These are phyloP conservation scores for Meteorus colon DNA, from an alignment of 2,888 invertebrate species.

Conservation along the genomic window DNA sequence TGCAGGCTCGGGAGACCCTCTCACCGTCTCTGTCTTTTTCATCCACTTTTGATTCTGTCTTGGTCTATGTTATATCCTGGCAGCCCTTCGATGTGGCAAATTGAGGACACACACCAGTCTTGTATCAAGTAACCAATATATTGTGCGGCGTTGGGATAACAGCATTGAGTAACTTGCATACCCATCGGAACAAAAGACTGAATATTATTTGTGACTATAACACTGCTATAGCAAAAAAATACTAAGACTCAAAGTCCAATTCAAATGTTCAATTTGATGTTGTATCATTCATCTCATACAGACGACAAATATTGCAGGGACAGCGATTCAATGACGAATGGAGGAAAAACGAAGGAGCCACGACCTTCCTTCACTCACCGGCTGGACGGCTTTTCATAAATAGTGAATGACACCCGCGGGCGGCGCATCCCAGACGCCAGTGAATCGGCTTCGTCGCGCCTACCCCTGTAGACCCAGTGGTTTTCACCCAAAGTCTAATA, in stretches of 20 bases:
- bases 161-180: slow-evolving; percentile 45
- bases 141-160: slow-evolving; percentile 66
- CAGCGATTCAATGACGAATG: not conserved
- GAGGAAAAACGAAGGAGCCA: not conserved
- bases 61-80: slow-evolving; percentile 53
- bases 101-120: slow-evolving; percentile 68
- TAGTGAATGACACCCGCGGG: slow-evolving; percentile 67
- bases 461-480: slow-evolving; percentile 59
- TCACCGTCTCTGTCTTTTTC: slow-evolving; percentile 49
- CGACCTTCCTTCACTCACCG: not conserved
- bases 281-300: not conserved
- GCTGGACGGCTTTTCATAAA: slow-evolving; percentile 67
- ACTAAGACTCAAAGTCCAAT: not conserved
- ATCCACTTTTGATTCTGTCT: slow-evolving; percentile 48
- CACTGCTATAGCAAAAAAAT: no score
- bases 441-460: slow-evolving; percentile 68
- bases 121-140: slow-evolving; percentile 59
- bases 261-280: not conserved
- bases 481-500: slow-evolving; percentile 69
- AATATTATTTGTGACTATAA: not conserved
- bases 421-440: slow-evolving; percentile 57
- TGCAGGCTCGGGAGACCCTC: slow-evolving; percentile 56
- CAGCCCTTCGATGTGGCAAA: slow-evolving; percentile 69
- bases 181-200: not conserved
- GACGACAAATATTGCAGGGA: not conserved